Conservation (phyloP, 2,888 invertebrate species). For the Cheilosia scutellata region DNA sequence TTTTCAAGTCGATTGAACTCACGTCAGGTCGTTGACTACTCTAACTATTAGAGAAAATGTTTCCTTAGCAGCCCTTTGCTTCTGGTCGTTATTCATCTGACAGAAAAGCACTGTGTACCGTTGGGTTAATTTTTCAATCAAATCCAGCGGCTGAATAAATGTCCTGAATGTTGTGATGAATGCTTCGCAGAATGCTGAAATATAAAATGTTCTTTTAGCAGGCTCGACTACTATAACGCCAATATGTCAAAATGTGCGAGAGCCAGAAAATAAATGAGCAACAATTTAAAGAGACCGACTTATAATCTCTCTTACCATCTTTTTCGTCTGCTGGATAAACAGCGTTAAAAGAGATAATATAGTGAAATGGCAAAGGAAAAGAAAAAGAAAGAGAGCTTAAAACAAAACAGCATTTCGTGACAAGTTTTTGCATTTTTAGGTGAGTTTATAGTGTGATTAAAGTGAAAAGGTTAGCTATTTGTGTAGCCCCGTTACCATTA, state of each 20-base stretch:
- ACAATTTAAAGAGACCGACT: constrained; percentile 46
- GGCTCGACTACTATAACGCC: too few species aligned
- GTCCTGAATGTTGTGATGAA: constrained; percentile 99
- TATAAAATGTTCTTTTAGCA: neutral
- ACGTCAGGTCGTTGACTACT: constrained; percentile 98
- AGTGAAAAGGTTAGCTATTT: neutral
- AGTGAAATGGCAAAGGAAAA: constrained; percentile 57
- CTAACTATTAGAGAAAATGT: constrained; percentile 96
- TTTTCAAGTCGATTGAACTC: constrained; percentile 84
- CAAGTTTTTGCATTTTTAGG: constrained; percentile 11
- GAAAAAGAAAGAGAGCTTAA: constrained; percentile 66
- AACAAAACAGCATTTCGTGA: constrained; percentile 45
- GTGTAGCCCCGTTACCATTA: constrained; percentile 80
- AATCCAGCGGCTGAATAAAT: constrained; percentile 94
- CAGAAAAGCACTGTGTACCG: constrained; percentile 87
- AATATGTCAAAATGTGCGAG: constrained; percentile 34
- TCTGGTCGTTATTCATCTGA: constrained; percentile 87
- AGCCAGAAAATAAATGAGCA: constrained; percentile 32
- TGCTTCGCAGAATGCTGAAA: constrained; percentile 89
- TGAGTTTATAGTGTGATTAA: constrained; percentile 9
- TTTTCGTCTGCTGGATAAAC: constrained; percentile 72
- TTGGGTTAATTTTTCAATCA: constrained; percentile 93
- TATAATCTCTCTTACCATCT: constrained; percentile 69
- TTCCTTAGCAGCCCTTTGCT: constrained; percentile 92
- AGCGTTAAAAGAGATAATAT: constrained; percentile 71